Percentiles rank a stretch among this genome's conserved stretches.
Conservation (phyloP, 2,888 invertebrate species). For the Drosophila buzzatii region DNA sequence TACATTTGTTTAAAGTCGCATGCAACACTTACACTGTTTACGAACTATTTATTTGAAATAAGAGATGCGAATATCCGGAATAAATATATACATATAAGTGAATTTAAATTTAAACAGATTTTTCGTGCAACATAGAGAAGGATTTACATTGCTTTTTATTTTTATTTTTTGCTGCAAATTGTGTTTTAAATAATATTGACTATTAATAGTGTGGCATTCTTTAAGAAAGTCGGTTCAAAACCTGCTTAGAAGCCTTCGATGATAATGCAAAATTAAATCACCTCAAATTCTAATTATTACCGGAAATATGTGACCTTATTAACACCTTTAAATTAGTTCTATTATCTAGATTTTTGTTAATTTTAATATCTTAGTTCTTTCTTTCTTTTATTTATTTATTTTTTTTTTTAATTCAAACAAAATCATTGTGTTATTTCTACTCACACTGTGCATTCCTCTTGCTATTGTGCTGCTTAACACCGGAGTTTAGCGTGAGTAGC, state of each 20-base stretch:
- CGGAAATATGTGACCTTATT: too few species aligned
- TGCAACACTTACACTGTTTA: constrained; percentile 81
- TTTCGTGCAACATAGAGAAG: constrained; percentile 36
- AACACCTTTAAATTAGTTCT: too few species aligned
- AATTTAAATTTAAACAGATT: constrained; percentile 23
- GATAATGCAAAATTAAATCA: neutral
- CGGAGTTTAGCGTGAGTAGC: constrained; percentile 28
- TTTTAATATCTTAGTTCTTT: too few species aligned
- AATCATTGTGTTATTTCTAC: constrained; percentile 41
- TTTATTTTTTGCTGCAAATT: neutral
- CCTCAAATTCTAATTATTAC: too few species aligned
- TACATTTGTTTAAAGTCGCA: constrained; percentile 25
- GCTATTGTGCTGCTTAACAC: constrained; percentile 77
- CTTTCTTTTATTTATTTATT: too few species aligned
- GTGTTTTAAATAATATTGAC: neutral
- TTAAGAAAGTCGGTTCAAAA: too few species aligned
- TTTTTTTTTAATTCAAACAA: too few species aligned
- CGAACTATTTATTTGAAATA: constrained; percentile 60
- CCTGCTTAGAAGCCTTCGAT: too few species aligned
- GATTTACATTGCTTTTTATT: neutral
- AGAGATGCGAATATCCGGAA: constrained; percentile 44
- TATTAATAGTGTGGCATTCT: too few species aligned
- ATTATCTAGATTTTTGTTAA: too few species aligned
- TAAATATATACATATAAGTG: constrained; percentile 9
- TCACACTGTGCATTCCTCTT: constrained; percentile 84